These are phyloP conservation scores for Apamea epomidion DNA, from an alignment of 2,888 invertebrate species.

Conservation along the genomic window DNA sequence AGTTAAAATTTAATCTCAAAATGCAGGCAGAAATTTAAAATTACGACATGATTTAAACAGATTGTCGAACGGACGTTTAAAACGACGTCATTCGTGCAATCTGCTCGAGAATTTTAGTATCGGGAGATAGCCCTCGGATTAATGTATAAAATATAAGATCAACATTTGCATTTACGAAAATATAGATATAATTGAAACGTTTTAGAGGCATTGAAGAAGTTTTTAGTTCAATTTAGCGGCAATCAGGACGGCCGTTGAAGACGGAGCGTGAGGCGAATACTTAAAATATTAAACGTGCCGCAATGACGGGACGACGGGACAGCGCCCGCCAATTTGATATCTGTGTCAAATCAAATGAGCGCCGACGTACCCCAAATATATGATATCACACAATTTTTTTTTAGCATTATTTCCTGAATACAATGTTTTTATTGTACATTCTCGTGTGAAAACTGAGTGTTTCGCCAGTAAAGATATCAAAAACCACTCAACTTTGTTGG, in stretches of 20 bases:
- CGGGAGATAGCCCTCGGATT: conserved; percentile 61
- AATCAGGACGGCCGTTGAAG: conserved; percentile 90
- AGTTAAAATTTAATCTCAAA: conserved; percentile 86
- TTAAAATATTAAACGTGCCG: conserved; percentile 88
- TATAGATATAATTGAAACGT: conserved; percentile 87
- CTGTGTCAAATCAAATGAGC: conserved; percentile 73
- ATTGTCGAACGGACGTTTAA: conserved; percentile 68
- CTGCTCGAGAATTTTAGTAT: conserved; percentile 68
- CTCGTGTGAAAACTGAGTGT: conserved; percentile 33
- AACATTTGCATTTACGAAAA: conserved; percentile 76
- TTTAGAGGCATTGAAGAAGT: conserved; percentile 89
- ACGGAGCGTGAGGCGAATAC: conserved; percentile 88
- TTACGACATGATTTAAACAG: conserved; percentile 77
- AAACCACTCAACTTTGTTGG: conserved; percentile 30
- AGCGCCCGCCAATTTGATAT: conserved; percentile 84
- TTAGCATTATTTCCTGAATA: conserved; percentile 56
- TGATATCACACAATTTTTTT: conserved; percentile 63
- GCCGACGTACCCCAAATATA: conserved; percentile 70
- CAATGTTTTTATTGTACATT: conserved; percentile 44
- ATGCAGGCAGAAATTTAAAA: conserved; percentile 82
- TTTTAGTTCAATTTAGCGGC: conserved; percentile 91
- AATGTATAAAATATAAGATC: conserved; percentile 67
- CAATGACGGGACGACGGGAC: conserved; percentile 77
- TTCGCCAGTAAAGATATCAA: conserved; percentile 17
- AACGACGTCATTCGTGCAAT: conserved; percentile 71